phyloP scores from a whole-genome alignment of 2,797 vertebrate genomes.

The Aldrovandia affinis region DNA sequence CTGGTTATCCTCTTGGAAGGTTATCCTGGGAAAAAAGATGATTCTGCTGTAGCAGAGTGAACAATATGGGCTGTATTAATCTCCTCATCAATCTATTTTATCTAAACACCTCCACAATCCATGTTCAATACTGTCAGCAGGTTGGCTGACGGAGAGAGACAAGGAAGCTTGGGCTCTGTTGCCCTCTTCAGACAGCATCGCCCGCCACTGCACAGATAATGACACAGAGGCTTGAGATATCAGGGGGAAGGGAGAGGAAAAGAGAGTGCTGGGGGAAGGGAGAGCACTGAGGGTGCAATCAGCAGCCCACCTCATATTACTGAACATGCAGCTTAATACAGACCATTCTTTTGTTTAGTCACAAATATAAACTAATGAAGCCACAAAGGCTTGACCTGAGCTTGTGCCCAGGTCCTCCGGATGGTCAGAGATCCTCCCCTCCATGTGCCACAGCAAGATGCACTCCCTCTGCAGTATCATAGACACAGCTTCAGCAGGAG shows the following conservation, averaged over 20 bases:
- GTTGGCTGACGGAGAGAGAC: slow-evolving; percentile 46
- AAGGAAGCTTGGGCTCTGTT: slow-evolving; percentile 36
- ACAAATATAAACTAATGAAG: neutral
- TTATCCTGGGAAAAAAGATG: slow-evolving; percentile 12
- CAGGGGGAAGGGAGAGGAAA: neutral
- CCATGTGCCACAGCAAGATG: too few species aligned
- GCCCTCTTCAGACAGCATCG: slow-evolving; percentile 54
- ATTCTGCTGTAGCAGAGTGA: slow-evolving; percentile 13
- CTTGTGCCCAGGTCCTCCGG: too few species aligned
- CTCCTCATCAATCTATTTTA: slow-evolving; percentile 28
- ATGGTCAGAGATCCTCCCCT: too few species aligned
- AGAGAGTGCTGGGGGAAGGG: neutral
- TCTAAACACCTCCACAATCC: slow-evolving; percentile 9
- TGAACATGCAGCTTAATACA: neutral
- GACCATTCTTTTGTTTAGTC: neutral
- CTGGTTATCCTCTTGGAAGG: neutral
- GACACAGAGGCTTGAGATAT: neutral
- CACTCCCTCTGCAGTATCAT: too few species aligned
- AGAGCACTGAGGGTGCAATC: neutral
- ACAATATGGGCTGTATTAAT: slow-evolving; percentile 18
- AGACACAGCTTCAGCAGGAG: too few species aligned
- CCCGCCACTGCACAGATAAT: neutral
- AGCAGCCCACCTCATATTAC: neutral
- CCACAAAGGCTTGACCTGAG: too few species aligned
- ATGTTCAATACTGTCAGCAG: slow-evolving; percentile 30